Evolutionary conservation across 2,888 invertebrate species (phyloP).

Genomic region (Seira ritae): DNA sequence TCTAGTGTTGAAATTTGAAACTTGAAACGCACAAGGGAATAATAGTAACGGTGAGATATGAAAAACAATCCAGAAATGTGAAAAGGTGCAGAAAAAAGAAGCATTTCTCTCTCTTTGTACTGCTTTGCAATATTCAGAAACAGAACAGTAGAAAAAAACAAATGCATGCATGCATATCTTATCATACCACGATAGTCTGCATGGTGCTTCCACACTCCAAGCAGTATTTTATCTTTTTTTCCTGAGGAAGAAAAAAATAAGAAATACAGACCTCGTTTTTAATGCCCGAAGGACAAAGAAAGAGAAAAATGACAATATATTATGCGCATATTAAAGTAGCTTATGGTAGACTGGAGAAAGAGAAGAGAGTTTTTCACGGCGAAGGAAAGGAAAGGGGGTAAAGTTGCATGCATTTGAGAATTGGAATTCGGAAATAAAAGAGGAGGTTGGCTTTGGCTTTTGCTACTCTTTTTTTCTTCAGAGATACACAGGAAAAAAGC

Average conservation of each 20-base stretch:
- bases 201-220: not conserved
- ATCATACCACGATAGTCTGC: too few species aligned
- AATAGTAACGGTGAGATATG: too few species aligned
- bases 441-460: not conserved
- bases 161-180: not conserved
- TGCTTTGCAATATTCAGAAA: not conserved
- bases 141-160: not conserved
- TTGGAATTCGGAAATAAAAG: not conserved
- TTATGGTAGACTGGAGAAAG: not conserved
- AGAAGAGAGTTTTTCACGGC: not conserved
- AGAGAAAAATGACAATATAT: too few species aligned
- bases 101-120: not conserved
- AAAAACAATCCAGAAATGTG: not conserved
- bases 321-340: constrained; percentile 2
- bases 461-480: not conserved
- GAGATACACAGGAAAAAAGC: not conserved
- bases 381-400: not conserved
- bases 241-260: too few species aligned
- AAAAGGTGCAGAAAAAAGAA: not conserved
- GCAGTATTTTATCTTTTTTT: not conserved
- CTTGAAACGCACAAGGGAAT: not conserved
- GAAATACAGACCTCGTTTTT: too few species aligned
- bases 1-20: too few species aligned
- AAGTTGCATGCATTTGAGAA: not conserved
- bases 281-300: too few species aligned